A percentile compares a stretch with the other conserved stretches of the same genome.
Conservation (phyloP, 2,797 vertebrate genomes). For the Lycodopsis pacificus region DNA sequence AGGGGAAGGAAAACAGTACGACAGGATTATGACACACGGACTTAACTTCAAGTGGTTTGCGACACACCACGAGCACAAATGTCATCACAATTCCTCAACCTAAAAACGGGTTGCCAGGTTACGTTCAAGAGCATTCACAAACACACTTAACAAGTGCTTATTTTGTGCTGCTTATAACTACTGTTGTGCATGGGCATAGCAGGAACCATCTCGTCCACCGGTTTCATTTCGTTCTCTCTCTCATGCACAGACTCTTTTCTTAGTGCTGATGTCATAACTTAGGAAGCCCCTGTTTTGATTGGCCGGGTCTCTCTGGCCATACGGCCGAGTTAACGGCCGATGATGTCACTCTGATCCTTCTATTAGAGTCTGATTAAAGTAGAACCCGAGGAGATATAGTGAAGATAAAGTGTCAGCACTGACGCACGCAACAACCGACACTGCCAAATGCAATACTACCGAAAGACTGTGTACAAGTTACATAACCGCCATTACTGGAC, state of each 20-base stretch:
- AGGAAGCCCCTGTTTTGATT: conserved; percentile 69
- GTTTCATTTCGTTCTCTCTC: conserved; percentile 39
- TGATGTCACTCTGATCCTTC: conserved; percentile 67
- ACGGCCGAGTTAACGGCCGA: conserved; percentile 44
- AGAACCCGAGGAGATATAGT: conserved; percentile 52
- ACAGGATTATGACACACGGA: conserved; percentile 50
- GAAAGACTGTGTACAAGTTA: not conserved
- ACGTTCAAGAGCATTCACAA: not conserved
- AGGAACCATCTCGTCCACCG: conserved; percentile 3
- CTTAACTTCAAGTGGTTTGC: not conserved
- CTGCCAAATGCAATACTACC: conserved; percentile 47
- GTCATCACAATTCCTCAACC: not conserved
- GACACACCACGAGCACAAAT: not conserved
- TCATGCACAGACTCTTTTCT: conserved; percentile 48
- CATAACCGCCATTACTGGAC: not conserved
- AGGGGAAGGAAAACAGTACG: conserved; percentile 25
- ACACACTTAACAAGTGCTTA: not conserved
- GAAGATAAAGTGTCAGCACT: conserved; percentile 62
- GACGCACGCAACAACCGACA: conserved; percentile 16
- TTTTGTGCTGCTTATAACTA: not conserved
- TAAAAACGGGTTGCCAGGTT: not conserved
- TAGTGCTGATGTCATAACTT: conserved; percentile 73
- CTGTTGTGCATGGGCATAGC: not conserved
- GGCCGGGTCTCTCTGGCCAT: conserved; percentile 51
- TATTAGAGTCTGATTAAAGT: conserved; percentile 56